Evolutionary conservation across 1,140 invertebrate genomes (phyloP).

Genomic region (Drosophila punjabiensis): DNA sequence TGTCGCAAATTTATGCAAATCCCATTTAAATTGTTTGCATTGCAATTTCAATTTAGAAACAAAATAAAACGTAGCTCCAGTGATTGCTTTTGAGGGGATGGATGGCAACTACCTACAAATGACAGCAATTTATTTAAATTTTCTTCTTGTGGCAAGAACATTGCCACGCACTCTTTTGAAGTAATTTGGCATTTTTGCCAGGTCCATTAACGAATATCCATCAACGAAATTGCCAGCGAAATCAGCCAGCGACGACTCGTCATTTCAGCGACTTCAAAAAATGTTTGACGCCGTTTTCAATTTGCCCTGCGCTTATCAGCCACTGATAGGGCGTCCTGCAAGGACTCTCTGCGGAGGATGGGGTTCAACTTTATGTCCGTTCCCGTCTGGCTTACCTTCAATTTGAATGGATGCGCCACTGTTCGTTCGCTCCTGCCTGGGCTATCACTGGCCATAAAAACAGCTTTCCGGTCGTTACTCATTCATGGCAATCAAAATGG

Average conservation of each 20-base stretch:
- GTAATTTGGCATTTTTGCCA: slow-evolving; percentile 62
- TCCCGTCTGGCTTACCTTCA: slow-evolving; percentile 65
- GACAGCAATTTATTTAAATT: slow-evolving; percentile 80
- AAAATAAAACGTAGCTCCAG: slow-evolving; percentile 68
- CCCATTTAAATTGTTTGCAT: slow-evolving; percentile 84
- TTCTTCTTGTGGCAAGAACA: slow-evolving; percentile 48
- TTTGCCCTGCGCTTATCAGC: slow-evolving; percentile 77
- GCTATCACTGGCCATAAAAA: slow-evolving; percentile 82
- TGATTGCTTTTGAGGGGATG: slow-evolving; percentile 25
- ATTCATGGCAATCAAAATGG: slow-evolving; percentile 83
- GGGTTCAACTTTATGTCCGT: slow-evolving; percentile 46
- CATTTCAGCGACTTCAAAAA: slow-evolving; percentile 75
- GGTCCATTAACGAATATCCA: slow-evolving; percentile 79
- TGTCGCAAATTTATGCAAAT: slow-evolving; percentile 79
- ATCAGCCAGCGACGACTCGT: slow-evolving; percentile 73
- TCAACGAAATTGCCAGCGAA: slow-evolving; percentile 78
- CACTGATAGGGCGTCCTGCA: slow-evolving; percentile 40
- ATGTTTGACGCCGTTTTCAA: slow-evolving; percentile 77
- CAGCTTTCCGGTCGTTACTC: slow-evolving; percentile 83
- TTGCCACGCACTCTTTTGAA: slow-evolving; percentile 17
- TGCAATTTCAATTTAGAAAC: slow-evolving; percentile 84
- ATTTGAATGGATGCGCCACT: slow-evolving; percentile 43
- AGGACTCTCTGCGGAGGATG: not conserved
- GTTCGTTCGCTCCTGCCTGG: slow-evolving; percentile 19
- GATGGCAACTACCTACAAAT: slow-evolving; percentile 54